These are phyloP conservation scores for Melieria omissa DNA, from an alignment of 2,888 invertebrate genomes.

Conservation along the genomic window DNA sequence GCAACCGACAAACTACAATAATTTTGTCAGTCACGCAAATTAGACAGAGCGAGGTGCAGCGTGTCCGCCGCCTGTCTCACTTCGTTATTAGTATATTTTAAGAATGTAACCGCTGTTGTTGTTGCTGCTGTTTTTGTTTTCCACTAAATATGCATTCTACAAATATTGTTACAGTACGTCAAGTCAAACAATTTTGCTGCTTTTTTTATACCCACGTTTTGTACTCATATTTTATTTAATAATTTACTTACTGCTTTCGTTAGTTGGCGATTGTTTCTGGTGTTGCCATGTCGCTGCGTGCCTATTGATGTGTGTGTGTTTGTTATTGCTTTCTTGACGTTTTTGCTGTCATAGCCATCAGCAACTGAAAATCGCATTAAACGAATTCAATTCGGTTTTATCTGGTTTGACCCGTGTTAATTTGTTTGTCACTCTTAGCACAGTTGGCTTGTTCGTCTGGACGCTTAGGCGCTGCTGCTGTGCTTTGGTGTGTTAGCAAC, in stretches of 20 bases:
- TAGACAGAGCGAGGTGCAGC: neutral
- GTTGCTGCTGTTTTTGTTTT: too few relatives aligned
- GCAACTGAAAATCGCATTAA: slow-evolving; percentile 53
- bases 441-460: slow-evolving; percentile 13
- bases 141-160: too few relatives aligned
- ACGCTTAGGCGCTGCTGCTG: neutral
- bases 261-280: too few relatives aligned
- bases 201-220: too few relatives aligned
- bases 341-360: slow-evolving; percentile 29
- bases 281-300: too few relatives aligned
- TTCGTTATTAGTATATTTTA: neutral
- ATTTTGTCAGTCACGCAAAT: slow-evolving; percentile 11
- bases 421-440: slow-evolving; percentile 15
- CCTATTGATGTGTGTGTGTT: neutral
- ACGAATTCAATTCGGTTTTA: slow-evolving; percentile 63
- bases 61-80: neutral
- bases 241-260: too few relatives aligned
- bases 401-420: slow-evolving; percentile 56
- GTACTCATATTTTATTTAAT: too few relatives aligned
- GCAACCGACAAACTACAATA: neutral
- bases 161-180: too few relatives aligned
- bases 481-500: slow-evolving; percentile 1
- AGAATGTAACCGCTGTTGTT: neutral
- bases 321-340: slow-evolving; percentile 6
- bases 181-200: too few relatives aligned